phyloP scores from a whole-genome alignment of 2,113 vertebrate genomes.

The Zosterops hypoxanthus region DNA sequence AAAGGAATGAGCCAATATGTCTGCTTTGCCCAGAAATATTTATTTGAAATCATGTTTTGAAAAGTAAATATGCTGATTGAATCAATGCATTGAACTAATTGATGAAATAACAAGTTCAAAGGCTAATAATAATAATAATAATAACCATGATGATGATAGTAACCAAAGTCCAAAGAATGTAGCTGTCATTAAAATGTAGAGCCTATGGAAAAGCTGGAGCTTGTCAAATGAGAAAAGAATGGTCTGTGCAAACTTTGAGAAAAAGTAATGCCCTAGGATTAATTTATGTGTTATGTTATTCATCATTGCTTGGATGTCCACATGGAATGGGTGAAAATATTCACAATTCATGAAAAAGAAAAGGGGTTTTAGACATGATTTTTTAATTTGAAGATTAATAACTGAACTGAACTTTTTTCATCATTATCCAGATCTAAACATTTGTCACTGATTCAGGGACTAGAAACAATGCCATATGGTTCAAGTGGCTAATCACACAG shows the following conservation, averaged over 20 bases:
- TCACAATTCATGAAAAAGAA: background rate
- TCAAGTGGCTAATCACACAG: background rate
- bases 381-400: slow-evolving; percentile 3
- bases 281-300: background rate
- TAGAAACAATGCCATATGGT: slow-evolving; percentile 10
- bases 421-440: background rate
- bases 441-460: slow-evolving; percentile 5
- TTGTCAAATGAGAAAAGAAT: background rate
- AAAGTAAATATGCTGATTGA: slow-evolving; percentile 56
- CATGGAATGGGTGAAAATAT: background rate
- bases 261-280: background rate
- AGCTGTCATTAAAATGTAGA: background rate
- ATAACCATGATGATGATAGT: background rate
- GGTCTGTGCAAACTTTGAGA: background rate
- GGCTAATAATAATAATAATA: background rate
- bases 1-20: slow-evolving; percentile 39
- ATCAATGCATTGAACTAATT: background rate
- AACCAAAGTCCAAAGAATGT: background rate
- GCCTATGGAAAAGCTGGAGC: background rate
- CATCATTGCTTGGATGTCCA: background rate
- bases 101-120: slow-evolving; percentile 15
- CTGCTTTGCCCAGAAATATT: slow-evolving; percentile 52
- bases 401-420: slow-evolving; percentile 2
- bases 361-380: background rate
- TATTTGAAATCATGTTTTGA: slow-evolving; percentile 17